Percentiles rank a stretch among this genome's conserved stretches.
phyloP scores from a whole-genome alignment of 2,797 vertebrate species.

The Lepus townsendii region DNA sequence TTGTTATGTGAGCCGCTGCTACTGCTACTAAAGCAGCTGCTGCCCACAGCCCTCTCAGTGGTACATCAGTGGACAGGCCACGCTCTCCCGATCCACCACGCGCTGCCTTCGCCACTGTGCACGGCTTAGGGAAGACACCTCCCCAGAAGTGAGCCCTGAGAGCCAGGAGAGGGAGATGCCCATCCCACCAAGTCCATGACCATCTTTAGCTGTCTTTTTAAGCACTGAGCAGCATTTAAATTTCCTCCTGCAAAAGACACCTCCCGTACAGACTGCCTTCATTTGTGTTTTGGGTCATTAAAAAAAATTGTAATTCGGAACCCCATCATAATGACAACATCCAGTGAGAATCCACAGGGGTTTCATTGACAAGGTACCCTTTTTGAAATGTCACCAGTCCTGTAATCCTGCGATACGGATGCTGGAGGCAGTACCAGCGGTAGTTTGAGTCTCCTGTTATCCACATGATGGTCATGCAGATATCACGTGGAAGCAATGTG shows the following conservation, averaged over 20 bases:
- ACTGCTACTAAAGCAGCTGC: slow-evolving; percentile 87
- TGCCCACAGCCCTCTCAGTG: slow-evolving; percentile 76
- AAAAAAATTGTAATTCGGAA: neutral
- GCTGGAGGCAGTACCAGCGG: accelerated
- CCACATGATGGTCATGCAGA: neutral
- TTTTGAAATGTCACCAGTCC: neutral
- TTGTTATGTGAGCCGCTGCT: slow-evolving; percentile 88
- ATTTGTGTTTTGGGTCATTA: slow-evolving; percentile 1
- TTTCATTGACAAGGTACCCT: neutral
- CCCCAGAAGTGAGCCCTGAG: neutral
- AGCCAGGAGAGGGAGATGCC: accelerated
- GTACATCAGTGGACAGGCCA: slow-evolving; percentile 59
- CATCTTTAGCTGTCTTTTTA: slow-evolving; percentile 33
- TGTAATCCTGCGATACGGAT: neutral
- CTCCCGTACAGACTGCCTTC: neutral
- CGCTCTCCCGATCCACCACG: no score
- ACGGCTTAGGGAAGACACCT: neutral
- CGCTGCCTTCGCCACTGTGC: neutral
- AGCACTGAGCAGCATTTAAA: slow-evolving; percentile 27
- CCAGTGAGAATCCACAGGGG: neutral
- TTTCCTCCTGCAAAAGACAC: slow-evolving; percentile 35
- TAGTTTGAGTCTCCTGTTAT: no score
- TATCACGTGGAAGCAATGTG: accelerated
- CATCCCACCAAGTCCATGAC: neutral
- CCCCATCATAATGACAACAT: neutral